phyloP scores from a whole-genome alignment of 2,113 vertebrate genomes.

The Paralichthys olivaceus region DNA sequence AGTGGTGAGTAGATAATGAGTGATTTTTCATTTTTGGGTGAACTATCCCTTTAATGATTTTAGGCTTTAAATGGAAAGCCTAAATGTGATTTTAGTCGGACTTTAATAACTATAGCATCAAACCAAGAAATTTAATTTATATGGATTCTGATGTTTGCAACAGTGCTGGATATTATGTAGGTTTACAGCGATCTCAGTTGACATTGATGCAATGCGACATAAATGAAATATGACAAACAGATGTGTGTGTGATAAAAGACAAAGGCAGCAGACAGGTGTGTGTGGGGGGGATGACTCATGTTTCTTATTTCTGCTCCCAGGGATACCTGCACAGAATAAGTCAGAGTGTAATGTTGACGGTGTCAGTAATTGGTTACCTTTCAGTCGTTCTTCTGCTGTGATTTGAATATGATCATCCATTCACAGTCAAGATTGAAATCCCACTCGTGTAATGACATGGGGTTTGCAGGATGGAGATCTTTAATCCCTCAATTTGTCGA shows the following conservation, averaged over 20 bases:
- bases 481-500: slow-evolving; percentile 44
- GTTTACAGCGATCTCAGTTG: neutral
- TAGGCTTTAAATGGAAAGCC: too few relatives aligned
- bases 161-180: neutral
- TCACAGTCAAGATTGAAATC: slow-evolving; percentile 37
- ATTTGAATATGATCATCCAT: slow-evolving; percentile 49
- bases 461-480: slow-evolving; percentile 26
- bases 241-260: slow-evolving; percentile 27
- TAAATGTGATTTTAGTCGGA: neutral
- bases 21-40: too few relatives aligned
- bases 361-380: slow-evolving; percentile 49
- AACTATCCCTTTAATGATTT: too few relatives aligned
- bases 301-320: slow-evolving; percentile 22
- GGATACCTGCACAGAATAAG: slow-evolving; percentile 29
- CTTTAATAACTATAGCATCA: neutral
- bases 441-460: slow-evolving; percentile 28
- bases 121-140: too few relatives aligned
- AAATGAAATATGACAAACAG: slow-evolving; percentile 41
- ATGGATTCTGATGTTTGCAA: neutral
- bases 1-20: too few relatives aligned
- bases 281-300: slow-evolving; percentile 23
- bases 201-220: neutral
- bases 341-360: neutral
- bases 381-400: slow-evolving; percentile 18
- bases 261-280: slow-evolving; percentile 22